These are phyloP conservation scores for Deroplatys truncata DNA, from an alignment of 2,888 invertebrate genomes.

Conservation along the genomic window DNA sequence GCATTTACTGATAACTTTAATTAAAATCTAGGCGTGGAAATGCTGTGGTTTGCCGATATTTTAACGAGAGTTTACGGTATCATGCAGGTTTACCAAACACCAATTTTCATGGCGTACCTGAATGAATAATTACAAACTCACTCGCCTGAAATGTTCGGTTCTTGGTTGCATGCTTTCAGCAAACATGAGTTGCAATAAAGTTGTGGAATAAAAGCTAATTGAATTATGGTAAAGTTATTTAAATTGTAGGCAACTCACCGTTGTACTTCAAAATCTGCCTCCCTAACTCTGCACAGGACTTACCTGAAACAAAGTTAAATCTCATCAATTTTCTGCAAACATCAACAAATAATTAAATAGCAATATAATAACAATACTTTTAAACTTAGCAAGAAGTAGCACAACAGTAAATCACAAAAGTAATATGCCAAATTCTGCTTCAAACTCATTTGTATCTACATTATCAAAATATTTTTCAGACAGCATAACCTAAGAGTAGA, in stretches of 20 bases:
- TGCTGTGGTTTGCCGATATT: background rate
- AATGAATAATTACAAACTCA: background rate
- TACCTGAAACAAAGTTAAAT: background rate
- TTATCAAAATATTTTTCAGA: too few relatives aligned
- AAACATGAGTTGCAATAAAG: background rate
- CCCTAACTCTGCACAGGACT: background rate
- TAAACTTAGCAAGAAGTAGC: too few relatives aligned
- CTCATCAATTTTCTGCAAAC: background rate
- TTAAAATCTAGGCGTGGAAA: too few relatives aligned
- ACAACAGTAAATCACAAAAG: too few relatives aligned
- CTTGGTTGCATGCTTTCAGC: background rate
- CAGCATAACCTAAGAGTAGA: too few relatives aligned
- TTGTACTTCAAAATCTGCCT: background rate
- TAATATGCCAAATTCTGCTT: too few relatives aligned
- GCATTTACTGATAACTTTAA: too few relatives aligned
- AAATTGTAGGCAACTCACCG: background rate
- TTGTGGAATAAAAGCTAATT: background rate
- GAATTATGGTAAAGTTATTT: background rate
- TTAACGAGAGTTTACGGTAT: background rate
- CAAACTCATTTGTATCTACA: too few relatives aligned
- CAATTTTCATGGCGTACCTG: background rate
- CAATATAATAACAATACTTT: too few relatives aligned
- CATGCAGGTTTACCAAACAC: background rate
- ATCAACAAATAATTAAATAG: too few relatives aligned
- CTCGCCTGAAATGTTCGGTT: background rate